A percentile compares a stretch with the other conserved stretches of the same genome.
Conservation (phyloP, 2,888 invertebrate genomes). For the Pammene aurita region DNA sequence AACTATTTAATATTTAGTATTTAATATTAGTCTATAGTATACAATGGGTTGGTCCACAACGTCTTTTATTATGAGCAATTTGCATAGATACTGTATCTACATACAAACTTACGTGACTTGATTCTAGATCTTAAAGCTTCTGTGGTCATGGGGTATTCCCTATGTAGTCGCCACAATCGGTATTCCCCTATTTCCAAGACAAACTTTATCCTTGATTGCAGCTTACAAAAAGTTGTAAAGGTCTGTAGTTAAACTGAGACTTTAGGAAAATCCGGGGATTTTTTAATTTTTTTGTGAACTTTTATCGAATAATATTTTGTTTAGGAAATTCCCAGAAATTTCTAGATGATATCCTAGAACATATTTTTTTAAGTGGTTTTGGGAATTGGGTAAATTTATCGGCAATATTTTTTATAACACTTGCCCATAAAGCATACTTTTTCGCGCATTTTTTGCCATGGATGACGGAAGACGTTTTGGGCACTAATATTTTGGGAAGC, state of each 20-base stretch:
- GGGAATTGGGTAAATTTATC: too few relatives aligned
- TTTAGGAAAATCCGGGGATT: background rate
- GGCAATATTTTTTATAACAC: too few relatives aligned
- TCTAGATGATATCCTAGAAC: too few relatives aligned
- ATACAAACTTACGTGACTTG: background rate
- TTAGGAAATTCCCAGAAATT: too few relatives aligned
- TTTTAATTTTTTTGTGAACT: background rate
- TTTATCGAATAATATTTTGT: too few relatives aligned
- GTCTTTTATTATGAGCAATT: conserved; percentile 9
- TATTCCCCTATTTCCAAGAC: background rate
- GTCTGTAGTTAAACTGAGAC: too few relatives aligned
- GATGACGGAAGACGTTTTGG: too few relatives aligned
- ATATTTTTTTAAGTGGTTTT: too few relatives aligned
- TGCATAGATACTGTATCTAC: conserved; percentile 4
- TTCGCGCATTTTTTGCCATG: too few relatives aligned
- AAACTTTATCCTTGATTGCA: background rate
- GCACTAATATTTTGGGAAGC: too few relatives aligned
- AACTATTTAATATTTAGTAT: too few relatives aligned
- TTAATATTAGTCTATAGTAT: background rate
- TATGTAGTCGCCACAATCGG: background rate
- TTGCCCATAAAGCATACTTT: too few relatives aligned
- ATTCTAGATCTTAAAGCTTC: background rate
- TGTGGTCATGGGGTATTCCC: conserved; percentile 6
- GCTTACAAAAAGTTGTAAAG: background rate
- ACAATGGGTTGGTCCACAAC: background rate